These are phyloP conservation scores for Stichopus horrens DNA, from an alignment of 53 echinoderm and acorn worm genomes.

Conservation along the genomic window DNA sequence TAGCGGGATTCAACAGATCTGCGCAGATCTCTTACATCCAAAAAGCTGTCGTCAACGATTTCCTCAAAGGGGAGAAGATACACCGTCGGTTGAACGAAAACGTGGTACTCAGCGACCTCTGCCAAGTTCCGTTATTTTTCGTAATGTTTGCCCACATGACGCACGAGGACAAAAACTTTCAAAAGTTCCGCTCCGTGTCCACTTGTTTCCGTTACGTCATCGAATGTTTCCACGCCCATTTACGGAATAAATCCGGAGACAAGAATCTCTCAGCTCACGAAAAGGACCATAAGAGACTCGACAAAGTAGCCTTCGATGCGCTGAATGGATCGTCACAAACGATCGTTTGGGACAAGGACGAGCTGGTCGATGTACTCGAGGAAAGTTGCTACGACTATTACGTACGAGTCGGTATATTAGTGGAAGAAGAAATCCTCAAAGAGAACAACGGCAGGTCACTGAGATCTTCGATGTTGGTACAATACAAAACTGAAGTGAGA, in stretches of 20 bases:
- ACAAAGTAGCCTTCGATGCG: constrained; percentile 10
- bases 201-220: constrained; percentile 27
- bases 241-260: constrained; percentile 4
- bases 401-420: constrained; percentile 14
- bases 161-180: constrained; percentile 12
- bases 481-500: constrained; percentile 34
- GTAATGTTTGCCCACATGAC: constrained; percentile 29
- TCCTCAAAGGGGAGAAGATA: not conserved
- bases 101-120: not conserved
- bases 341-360: constrained; percentile 22
- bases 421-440: constrained; percentile 3
- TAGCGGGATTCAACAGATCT: not conserved
- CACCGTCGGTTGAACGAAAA: not conserved
- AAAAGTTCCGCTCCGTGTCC: not conserved
- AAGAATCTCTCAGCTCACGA: not conserved
- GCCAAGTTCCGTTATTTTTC: constrained; percentile 15
- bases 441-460: not conserved
- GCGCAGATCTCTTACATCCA: not conserved
- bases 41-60: not conserved
- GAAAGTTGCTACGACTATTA: not conserved
- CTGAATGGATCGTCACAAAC: not conserved
- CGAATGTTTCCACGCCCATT: constrained; percentile 1
- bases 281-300: not conserved
- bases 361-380: not conserved
- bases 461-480: not conserved